These are phyloP conservation scores for Scolopax mira DNA, from an alignment of 2,113 vertebrate genomes.

Conservation along the genomic window DNA sequence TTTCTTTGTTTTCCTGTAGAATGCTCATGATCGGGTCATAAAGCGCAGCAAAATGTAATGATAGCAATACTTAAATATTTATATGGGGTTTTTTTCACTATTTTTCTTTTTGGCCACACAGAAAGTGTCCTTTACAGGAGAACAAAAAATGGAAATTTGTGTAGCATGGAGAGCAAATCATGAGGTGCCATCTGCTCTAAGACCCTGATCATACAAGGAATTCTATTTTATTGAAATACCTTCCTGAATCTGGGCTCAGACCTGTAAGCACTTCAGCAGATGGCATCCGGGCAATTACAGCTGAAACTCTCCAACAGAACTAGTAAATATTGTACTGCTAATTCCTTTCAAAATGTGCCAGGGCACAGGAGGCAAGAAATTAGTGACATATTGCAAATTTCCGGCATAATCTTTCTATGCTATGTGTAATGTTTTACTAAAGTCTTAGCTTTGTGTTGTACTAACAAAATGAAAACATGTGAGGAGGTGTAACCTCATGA, in stretches of 20 bases:
- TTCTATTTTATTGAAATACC: neutral
- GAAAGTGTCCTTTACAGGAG: neutral
- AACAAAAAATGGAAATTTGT: neutral
- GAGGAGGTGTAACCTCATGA: neutral
- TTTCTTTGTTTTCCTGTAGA: neutral
- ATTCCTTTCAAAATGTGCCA: slow-evolving; percentile 12
- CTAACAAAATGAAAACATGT: neutral
- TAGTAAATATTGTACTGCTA: neutral
- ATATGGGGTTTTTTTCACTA: neutral
- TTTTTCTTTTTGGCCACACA: neutral
- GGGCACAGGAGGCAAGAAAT: neutral
- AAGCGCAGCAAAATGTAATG: neutral
- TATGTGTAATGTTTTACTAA: neutral
- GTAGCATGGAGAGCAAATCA: neutral
- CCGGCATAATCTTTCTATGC: neutral
- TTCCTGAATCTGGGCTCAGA: neutral
- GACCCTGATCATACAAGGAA: neutral
- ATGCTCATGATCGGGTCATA: rapidly evolving
- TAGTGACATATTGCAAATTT: neutral
- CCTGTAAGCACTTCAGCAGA: neutral
- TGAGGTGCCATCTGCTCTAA: neutral
- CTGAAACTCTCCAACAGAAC: neutral
- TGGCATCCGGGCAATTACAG: neutral
- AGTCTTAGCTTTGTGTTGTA: neutral
- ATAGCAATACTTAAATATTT: neutral